phyloP scores from a whole-genome alignment of 2,797 vertebrate species.

The Darevskia nairensis region DNA sequence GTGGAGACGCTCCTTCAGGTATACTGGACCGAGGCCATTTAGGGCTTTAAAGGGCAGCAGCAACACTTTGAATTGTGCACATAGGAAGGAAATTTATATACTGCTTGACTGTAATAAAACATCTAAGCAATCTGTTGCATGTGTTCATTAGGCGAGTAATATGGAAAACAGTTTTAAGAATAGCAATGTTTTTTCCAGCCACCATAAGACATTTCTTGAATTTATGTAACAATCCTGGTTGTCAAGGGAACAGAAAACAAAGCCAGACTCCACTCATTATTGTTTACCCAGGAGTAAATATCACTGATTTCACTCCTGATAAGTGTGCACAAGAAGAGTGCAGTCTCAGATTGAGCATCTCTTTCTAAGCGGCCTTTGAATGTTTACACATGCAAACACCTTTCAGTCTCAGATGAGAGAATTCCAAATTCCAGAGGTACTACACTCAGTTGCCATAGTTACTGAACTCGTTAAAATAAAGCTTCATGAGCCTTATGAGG shows the following conservation, averaged over 20 bases:
- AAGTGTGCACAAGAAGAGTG: not conserved
- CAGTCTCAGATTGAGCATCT: not conserved
- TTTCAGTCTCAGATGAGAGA: not conserved
- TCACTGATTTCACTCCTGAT: not conserved
- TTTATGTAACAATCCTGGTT: constrained; percentile 18
- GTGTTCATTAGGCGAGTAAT: too few relatives aligned
- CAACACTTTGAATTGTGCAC: too few relatives aligned
- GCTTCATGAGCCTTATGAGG: too few relatives aligned
- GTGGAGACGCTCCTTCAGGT: too few relatives aligned
- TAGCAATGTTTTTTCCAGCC: not conserved
- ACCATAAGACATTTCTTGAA: not conserved
- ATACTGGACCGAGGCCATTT: too few relatives aligned
- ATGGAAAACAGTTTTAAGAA: not conserved
- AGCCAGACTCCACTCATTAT: not conserved
- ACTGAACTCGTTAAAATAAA: not conserved
- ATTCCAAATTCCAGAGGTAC: too few relatives aligned
- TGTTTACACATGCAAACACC: not conserved
- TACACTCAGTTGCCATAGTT: not conserved
- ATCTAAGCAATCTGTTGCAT: too few relatives aligned
- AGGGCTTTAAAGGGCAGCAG: too few relatives aligned
- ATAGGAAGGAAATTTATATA: too few relatives aligned
- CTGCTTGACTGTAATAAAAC: too few relatives aligned
- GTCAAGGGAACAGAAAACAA: constrained; percentile 7
- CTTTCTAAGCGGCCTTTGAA: not conserved
- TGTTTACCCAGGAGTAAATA: not conserved